phyloP scores from a whole-genome alignment of 37 sponge, comb jelly and placozoan genomes.

The Petrosia ficiformis region DNA sequence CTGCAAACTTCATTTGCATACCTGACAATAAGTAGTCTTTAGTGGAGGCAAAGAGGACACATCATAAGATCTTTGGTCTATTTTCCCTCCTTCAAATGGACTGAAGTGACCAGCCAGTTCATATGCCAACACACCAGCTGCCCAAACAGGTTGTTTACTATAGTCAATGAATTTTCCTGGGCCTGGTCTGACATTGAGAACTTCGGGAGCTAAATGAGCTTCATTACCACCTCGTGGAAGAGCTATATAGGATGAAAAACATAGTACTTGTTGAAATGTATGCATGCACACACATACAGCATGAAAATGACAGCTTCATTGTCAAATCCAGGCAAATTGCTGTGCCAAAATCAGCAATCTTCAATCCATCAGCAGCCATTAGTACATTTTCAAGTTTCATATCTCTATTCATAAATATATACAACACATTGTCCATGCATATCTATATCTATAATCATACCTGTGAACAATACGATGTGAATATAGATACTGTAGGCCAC shows the following conservation, averaged over 20 bases:
- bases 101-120: constrained; percentile 62
- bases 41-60: constrained; percentile 39
- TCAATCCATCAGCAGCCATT: constrained; percentile 25
- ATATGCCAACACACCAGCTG: constrained; percentile 77
- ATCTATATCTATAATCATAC: no score
- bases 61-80: constrained; percentile 55
- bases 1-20: neutral
- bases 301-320: constrained; percentile 39
- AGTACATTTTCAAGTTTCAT: constrained; percentile 82
- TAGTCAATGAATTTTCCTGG: constrained; percentile 45
- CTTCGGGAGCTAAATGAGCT: constrained; percentile 71
- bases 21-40: neutral
- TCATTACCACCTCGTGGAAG: constrained; percentile 41
- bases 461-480: constrained; percentile 29
- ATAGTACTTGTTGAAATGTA: no score
- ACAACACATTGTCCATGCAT: neutral
- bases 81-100: constrained; percentile 24
- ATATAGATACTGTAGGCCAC: constrained; percentile 58
- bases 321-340: constrained; percentile 39
- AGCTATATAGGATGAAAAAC: neutral
- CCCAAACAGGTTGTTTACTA: constrained; percentile 76
- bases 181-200: constrained; percentile 67
- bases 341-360: constrained; percentile 75
- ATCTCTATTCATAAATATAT: constrained; percentile 21
- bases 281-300: no score